Percentiles rank a stretch among this genome's conserved stretches.
phyloP scores from a whole-genome alignment of 2,113 vertebrate genomes.

The Paedocypris sp. region DNA sequence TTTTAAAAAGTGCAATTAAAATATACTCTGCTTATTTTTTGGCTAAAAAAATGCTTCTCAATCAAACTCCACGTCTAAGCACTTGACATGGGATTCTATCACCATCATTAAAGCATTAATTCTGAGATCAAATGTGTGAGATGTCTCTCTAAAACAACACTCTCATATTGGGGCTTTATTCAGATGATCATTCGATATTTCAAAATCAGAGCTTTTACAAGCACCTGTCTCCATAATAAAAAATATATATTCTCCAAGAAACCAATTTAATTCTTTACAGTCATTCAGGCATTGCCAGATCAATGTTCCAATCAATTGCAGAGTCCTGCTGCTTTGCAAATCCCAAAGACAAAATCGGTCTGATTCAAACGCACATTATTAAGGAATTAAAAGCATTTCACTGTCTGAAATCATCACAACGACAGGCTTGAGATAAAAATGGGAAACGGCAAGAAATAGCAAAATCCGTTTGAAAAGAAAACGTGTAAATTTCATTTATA shows the following conservation, averaged over 20 bases:
- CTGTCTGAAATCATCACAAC: not conserved
- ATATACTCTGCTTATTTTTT: no score
- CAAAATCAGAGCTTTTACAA: slow-evolving; percentile 38
- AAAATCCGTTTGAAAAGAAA: no score
- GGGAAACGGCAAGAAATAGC: no score
- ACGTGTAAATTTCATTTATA: no score
- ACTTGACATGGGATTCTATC: not conserved
- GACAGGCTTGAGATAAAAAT: no score
- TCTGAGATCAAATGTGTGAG: no score
- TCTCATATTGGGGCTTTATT: slow-evolving; percentile 41
- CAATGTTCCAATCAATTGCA: slow-evolving; percentile 59
- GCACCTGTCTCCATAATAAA: slow-evolving; percentile 47
- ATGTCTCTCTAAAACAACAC: slow-evolving; percentile 6
- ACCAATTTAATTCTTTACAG: slow-evolving; percentile 64
- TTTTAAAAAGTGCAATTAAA: no score
- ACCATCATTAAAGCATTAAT: no score
- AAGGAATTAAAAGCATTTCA: not conserved
- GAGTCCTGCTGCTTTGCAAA: slow-evolving; percentile 48
- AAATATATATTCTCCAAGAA: slow-evolving; percentile 64
- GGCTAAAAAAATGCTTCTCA: no score
- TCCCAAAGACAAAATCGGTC: slow-evolving; percentile 13
- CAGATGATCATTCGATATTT: slow-evolving; percentile 44
- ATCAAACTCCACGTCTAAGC: not conserved
- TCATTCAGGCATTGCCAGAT: slow-evolving; percentile 58
- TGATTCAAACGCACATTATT: not conserved